phyloP scores from a whole-genome alignment of 2,113 vertebrate species.

The Coracopsis vasa region DNA sequence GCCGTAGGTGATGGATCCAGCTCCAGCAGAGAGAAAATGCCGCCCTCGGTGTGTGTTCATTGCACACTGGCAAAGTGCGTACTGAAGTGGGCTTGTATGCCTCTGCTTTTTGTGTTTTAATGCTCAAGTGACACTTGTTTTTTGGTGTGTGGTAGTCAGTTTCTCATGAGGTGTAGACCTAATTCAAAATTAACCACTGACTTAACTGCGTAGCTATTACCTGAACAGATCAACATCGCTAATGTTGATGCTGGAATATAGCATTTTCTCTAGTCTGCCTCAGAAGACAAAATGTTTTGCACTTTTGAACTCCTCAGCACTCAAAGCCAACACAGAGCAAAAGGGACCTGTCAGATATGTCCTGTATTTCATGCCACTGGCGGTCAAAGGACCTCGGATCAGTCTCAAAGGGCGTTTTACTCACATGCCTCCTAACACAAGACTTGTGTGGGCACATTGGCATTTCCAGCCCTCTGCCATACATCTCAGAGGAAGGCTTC shows the following conservation, averaged over 20 bases:
- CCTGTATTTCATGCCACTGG: background rate
- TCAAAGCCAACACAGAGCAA: background rate
- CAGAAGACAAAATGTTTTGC: background rate
- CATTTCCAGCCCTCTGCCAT: background rate
- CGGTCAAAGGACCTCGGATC: background rate
- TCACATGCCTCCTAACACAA: background rate
- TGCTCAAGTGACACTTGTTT: background rate
- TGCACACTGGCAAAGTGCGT: background rate
- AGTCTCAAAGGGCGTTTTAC: background rate
- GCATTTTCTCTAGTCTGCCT: background rate
- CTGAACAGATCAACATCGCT: background rate
- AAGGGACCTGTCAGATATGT: background rate
- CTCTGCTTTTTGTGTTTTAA: background rate
- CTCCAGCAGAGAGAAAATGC: background rate
- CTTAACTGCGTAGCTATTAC: background rate
- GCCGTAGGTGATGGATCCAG: background rate
- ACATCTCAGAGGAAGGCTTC: background rate
- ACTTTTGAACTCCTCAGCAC: background rate
- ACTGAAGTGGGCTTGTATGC: background rate
- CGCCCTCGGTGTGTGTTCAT: accelerated
- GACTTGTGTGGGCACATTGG: background rate
- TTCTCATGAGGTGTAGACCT: background rate
- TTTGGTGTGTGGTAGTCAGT: background rate
- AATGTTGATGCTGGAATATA: background rate
- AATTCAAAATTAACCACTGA: background rate